These are phyloP conservation scores for Paracentrotus lividus DNA, from an alignment of 53 echinoderm and acorn worm species.

Conservation along the genomic window DNA sequence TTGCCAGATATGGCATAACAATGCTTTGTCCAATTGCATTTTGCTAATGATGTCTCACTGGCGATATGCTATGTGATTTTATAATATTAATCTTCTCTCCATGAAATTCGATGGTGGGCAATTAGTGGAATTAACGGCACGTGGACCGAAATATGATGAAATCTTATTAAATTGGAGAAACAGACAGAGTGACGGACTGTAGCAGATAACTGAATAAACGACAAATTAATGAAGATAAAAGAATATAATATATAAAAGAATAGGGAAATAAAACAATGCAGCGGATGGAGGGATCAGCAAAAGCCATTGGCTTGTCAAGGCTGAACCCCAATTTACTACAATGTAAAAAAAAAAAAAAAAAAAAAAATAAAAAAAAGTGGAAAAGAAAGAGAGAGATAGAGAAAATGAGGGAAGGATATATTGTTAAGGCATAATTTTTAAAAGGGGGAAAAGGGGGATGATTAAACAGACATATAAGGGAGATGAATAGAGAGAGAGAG, in stretches of 20 bases:
- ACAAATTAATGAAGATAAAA: not conserved
- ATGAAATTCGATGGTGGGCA: slow-evolving; percentile 1
- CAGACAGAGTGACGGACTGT: not conserved
- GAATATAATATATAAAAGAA: not conserved
- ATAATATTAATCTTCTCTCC: not conserved
- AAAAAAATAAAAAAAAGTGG: not conserved
- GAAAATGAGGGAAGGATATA: not conserved
- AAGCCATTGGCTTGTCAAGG: no score
- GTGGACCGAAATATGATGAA: not conserved
- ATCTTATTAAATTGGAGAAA: not conserved
- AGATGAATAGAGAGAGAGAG: not conserved
- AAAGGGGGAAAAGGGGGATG: not conserved
- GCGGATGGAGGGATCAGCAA: not conserved
- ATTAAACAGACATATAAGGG: no score
- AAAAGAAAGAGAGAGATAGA: not conserved
- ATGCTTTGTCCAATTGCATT: slow-evolving; percentile 12
- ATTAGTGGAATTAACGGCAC: slow-evolving; percentile 12
- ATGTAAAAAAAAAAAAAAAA: not conserved
- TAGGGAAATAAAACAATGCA: not conserved
- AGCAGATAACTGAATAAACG: not conserved
- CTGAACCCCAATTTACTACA: no score
- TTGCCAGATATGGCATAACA: slow-evolving; percentile 5
- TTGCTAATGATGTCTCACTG: not conserved
- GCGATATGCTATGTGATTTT: not conserved
- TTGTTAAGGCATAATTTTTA: not conserved